Evolutionary conservation across 2,797 vertebrate genomes (phyloP).

Genomic region (Gouania willdenowi): DNA sequence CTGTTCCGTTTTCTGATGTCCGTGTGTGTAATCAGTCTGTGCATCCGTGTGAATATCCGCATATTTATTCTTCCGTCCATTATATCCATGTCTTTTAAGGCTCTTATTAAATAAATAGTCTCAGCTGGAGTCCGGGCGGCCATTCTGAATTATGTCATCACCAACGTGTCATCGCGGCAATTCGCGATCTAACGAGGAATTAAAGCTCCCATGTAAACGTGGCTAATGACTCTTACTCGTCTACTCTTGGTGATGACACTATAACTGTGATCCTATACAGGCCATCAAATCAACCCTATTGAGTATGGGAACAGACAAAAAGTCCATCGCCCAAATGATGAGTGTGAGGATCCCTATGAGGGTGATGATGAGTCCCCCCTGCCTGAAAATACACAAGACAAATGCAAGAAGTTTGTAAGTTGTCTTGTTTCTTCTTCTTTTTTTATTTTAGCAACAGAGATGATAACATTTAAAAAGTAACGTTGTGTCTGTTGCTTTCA

Average conservation of each 20-base stretch:
- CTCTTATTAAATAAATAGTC: too few species aligned
- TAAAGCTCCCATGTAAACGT: too few species aligned
- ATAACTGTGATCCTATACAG: conserved; percentile 50
- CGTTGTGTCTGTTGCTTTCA: not conserved
- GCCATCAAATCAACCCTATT: conserved; percentile 61
- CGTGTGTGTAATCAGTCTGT: too few species aligned
- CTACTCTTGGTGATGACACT: not conserved
- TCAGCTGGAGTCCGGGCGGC: too few species aligned
- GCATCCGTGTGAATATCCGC: too few species aligned
- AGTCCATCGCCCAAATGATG: conserved; percentile 71
- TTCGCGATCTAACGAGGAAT: too few species aligned
- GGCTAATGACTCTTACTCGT: not conserved
- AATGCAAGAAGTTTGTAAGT: conserved; percentile 69
- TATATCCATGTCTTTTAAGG: too few species aligned
- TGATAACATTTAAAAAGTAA: not conserved
- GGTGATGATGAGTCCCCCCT: conserved; percentile 37
- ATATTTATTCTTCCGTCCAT: too few species aligned
- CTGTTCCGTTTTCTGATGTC: too few species aligned
- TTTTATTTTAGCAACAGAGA: too few species aligned
- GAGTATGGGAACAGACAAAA: conserved; percentile 90
- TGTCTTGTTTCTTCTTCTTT: not conserved
- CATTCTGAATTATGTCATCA: too few species aligned
- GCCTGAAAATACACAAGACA: conserved; percentile 7
- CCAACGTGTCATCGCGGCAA: too few species aligned
- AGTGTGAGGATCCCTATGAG: conserved; percentile 84